Conservation (phyloP, 2,113 vertebrate species). For the Eretmodus cyanostictus region DNA sequence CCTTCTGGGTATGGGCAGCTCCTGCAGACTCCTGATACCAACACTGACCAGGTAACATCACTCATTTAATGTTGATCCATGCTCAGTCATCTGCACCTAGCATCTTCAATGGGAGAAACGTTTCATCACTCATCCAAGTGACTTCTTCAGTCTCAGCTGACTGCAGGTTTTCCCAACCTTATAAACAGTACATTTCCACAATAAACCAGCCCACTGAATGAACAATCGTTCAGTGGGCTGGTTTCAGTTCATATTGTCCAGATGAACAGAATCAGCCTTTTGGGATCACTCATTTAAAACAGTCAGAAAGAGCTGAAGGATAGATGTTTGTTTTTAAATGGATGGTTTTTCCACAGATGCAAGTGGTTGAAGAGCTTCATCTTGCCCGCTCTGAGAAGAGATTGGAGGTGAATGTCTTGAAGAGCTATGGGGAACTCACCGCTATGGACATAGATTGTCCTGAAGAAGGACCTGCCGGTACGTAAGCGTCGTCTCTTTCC, state of each 20-base stretch:
- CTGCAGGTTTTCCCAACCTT: not conserved
- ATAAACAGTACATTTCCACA: not conserved
- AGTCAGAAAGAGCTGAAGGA: accelerated
- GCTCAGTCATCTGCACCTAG: not conserved
- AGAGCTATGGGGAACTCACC: slow-evolving; percentile 82
- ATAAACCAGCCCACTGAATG: not conserved
- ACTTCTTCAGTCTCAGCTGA: not conserved
- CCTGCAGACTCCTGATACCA: not conserved
- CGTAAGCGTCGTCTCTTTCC: slow-evolving; percentile 50
- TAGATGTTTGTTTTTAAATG: not conserved
- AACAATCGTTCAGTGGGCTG: not conserved
- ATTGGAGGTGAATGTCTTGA: slow-evolving; percentile 70
- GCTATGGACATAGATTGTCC: slow-evolving; percentile 86
- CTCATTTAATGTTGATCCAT: not conserved
- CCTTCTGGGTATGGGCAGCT: not conserved
- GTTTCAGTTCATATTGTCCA: not conserved
- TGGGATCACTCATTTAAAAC: not conserved
- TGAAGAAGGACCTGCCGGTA: slow-evolving; percentile 63
- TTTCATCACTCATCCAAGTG: not conserved
- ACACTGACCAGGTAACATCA: slow-evolving; percentile 23
- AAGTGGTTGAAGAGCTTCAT: slow-evolving; percentile 82
- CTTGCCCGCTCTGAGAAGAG: slow-evolving; percentile 77
- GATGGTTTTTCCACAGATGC: slow-evolving; percentile 66
- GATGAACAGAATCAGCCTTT: accelerated
- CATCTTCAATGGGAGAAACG: not conserved